Conservation (phyloP, 2,888 invertebrate species). For the Napeogenes inachia region DNA sequence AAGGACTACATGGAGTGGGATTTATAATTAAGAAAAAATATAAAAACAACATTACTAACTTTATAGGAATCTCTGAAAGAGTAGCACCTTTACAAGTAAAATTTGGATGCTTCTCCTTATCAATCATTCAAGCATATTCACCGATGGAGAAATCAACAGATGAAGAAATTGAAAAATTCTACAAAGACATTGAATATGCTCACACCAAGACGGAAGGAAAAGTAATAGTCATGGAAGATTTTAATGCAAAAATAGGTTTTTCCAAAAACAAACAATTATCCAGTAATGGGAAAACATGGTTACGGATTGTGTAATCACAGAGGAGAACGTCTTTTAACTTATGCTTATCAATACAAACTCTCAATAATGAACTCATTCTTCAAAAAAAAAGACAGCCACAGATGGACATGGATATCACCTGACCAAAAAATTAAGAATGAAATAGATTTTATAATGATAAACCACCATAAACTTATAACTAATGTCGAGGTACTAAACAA, state of each 20-base stretch:
- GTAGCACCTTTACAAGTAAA: conserved; percentile 14
- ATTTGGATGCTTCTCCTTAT: conserved; percentile 10
- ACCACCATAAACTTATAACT: conserved; percentile 10
- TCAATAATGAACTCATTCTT: conserved; percentile 27
- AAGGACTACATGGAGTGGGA: background rate
- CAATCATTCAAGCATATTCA: conserved; percentile 10
- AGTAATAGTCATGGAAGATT: conserved; percentile 13
- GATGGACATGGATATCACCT: no score
- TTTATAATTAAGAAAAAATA: background rate
- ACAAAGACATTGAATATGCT: background rate
- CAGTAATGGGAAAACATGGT: conserved; percentile 24
- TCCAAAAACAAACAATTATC: conserved; percentile 2
- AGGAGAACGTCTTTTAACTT: conserved; percentile 27
- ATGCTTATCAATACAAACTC: conserved; percentile 26
- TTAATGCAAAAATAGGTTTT: conserved; percentile 9
- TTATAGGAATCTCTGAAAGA: conserved; percentile 20
- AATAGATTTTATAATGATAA: conserved; percentile 16
- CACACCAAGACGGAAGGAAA: conserved; percentile 3
- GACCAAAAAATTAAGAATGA: conserved; percentile 2
- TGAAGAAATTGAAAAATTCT: conserved; percentile 12
- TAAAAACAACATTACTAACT: conserved; percentile 1
- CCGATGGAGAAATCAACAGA: conserved; percentile 15
- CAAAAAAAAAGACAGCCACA: conserved; percentile 16
- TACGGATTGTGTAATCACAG: conserved; percentile 26
- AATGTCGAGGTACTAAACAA: conserved; percentile 14